A percentile compares a stretch with the other conserved stretches of the same genome.
phyloP scores from a whole-genome alignment of 1,140 invertebrate genomes.

The Schlechtendalia chinensis region DNA sequence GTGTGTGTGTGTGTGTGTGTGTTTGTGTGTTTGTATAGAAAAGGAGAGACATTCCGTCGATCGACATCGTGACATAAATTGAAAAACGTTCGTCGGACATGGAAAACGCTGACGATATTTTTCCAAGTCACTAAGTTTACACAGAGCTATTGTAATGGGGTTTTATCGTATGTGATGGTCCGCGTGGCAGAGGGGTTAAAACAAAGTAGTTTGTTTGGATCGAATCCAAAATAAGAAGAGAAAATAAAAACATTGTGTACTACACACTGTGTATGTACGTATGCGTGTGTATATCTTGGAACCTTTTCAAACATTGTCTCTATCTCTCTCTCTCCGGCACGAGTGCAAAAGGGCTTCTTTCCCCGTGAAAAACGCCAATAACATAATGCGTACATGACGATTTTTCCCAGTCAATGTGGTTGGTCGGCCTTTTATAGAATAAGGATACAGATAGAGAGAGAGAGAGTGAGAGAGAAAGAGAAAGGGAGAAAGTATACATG shows the following conservation, averaged over 20 bases:
- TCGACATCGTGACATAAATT: conserved; percentile 36
- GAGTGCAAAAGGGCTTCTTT: background rate
- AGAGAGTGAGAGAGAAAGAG: no score
- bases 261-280: background rate
- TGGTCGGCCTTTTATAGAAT: background rate
- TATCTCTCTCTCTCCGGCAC: background rate
- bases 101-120: conserved; percentile 35
- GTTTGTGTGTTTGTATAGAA: no score
- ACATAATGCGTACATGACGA: conserved; percentile 45
- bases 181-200: background rate
- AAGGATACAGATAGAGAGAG: background rate
- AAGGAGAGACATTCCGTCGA: background rate
- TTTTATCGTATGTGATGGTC: conserved; percentile 14
- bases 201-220: conserved; percentile 49
- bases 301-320: conserved; percentile 38
- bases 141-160: conserved; percentile 14
- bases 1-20: background rate
- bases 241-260: conserved; percentile 40
- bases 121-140: conserved; percentile 17
- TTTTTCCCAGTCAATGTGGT: conserved; percentile 35
- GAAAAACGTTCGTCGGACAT: conserved; percentile 28
- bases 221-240: conserved; percentile 25
- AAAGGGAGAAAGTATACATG: background rate
- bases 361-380: conserved; percentile 41
- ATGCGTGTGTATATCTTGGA: conserved; percentile 29